Evolutionary conservation across 2,888 invertebrate genomes (phyloP), one percentile per base, ranked within the genome.

Genomic region (Xanthostigma xanthostigma): DNA sequence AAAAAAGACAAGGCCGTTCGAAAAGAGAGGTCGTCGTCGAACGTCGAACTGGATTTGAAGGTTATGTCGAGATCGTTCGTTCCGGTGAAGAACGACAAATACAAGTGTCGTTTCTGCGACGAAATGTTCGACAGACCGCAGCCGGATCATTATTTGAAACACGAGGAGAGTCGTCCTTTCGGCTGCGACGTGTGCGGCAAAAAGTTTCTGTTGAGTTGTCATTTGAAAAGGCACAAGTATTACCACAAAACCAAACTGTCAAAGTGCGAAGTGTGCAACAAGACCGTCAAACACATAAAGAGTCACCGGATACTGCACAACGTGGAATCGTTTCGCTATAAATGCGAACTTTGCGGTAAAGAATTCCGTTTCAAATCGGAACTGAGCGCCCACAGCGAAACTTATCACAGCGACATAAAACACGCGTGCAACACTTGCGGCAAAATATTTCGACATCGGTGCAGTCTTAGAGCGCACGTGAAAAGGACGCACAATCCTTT

Each of bases 361-460:
- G 39, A 12, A 50, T 48, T 11, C 33, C 35, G 38, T 33, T 43
- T 40, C 40, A 46, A 17, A 51, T 46, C 17, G 43, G 10, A 10
- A 44, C 40, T 45, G 14, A 12, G 9, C 36, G 45, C 33, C 27
- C 41, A 8, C 49, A 49, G 35, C 41, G 14, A 11, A 41, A 45
- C 40, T 10, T 38, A 39, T 10, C 48, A 48, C 14, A 44, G 36
- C 9, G 9, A 37, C 9, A 48, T 47, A 27, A 37, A 27, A 11
- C 37, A 50, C n/a, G 35, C 44, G 10, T 51, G 51, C 34, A 46
- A 39, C 2, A 35, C 46, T 9, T 49, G 51, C 27, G 49, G 43
- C 9, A 51, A 51, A 36, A 41, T 44, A 10, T 51, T 46, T 34
- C 46, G 41, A 6, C 38, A 43, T 27, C 40, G 36, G 11, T 49